Percentiles rank a stretch among this genome's conserved stretches.
Evolutionary conservation across 2,888 invertebrate species (phyloP).

Genomic region (Notodonta dromedarius): DNA sequence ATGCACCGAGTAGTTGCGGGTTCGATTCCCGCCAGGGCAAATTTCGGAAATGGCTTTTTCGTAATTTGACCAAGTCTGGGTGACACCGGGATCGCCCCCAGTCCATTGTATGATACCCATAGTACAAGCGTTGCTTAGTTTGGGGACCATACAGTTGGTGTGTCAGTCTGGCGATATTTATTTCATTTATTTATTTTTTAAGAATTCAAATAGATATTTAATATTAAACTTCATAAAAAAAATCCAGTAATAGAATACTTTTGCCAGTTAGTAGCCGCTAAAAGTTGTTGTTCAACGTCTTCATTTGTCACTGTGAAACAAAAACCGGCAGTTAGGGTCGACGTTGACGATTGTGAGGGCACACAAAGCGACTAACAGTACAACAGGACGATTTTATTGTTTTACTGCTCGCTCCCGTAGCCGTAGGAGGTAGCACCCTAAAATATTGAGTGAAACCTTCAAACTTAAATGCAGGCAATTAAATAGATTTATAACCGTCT

Average conservation of each 20-base stretch:
- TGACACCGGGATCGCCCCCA: too few relatives aligned
- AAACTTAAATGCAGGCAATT: constrained; percentile 66
- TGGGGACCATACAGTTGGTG: too few relatives aligned
- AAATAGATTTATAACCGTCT: constrained; percentile 79
- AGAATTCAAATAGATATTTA: too few relatives aligned
- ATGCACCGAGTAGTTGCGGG: too few relatives aligned
- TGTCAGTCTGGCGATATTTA: too few relatives aligned
- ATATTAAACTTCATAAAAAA: too few relatives aligned
- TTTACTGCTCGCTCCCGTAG: constrained; percentile 76
- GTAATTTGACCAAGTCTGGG: too few relatives aligned
- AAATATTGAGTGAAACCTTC: constrained; percentile 62
- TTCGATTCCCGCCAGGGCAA: too few relatives aligned
- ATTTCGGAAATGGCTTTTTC: too few relatives aligned
- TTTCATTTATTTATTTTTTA: too few relatives aligned
- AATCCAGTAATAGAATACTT: not conserved
- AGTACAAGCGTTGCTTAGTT: too few relatives aligned
- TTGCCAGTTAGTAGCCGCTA: not conserved
- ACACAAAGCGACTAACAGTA: constrained; percentile 71
- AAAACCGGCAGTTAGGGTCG: constrained; percentile 62
- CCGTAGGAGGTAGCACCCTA: constrained; percentile 78
- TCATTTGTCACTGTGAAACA: constrained; percentile 75
- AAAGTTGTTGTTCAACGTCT: constrained; percentile 59
- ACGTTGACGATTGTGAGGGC: constrained; percentile 62
- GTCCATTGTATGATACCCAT: too few relatives aligned
- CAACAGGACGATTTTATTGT: constrained; percentile 75